Percentiles rank a stretch among this genome's conserved stretches.
phyloP scores from a whole-genome alignment of 1,140 invertebrate genomes.

The Eumaeus atala region DNA sequence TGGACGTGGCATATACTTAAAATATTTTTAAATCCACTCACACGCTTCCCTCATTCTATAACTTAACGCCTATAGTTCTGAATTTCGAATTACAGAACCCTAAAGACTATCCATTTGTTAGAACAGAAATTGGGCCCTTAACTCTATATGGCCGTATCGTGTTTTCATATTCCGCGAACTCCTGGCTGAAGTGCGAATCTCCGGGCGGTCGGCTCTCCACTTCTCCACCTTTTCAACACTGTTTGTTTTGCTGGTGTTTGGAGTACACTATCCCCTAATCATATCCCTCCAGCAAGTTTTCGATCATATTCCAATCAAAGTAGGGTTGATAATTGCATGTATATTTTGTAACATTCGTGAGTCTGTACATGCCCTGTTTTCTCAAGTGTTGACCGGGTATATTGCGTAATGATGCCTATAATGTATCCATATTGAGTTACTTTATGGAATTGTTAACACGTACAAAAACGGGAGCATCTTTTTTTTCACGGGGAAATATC shows the following conservation, averaged over 20 bases:
- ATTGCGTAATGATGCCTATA: slow-evolving; percentile 40
- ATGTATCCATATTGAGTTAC: slow-evolving; percentile 41
- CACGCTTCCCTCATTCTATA: no score
- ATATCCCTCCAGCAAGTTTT: slow-evolving; percentile 15
- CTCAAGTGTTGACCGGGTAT: slow-evolving; percentile 38
- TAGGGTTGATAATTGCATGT: slow-evolving; percentile 11
- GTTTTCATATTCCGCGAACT: slow-evolving; percentile 39
- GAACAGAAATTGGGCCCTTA: no score
- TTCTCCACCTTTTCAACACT: slow-evolving; percentile 42
- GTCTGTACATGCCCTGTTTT: slow-evolving; percentile 27
- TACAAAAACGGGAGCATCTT: slow-evolving; percentile 6
- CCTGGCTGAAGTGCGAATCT: slow-evolving; percentile 53
- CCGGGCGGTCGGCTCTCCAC: slow-evolving; percentile 64
- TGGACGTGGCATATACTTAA: no score
- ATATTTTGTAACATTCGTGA: background rate
- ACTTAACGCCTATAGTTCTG: no score
- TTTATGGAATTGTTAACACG: slow-evolving; percentile 17
- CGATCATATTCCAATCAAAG: background rate
- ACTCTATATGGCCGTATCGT: slow-evolving; percentile 32
- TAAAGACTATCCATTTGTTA: no score
- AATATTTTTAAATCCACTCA: no score
- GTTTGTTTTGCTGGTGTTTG: slow-evolving; percentile 63
- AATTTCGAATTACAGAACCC: no score
- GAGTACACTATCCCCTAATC: slow-evolving; percentile 19
- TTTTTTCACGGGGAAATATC: no score